phyloP scores from a whole-genome alignment of 2,888 invertebrate genomes.

The Archaeoteleia sp. region DNA sequence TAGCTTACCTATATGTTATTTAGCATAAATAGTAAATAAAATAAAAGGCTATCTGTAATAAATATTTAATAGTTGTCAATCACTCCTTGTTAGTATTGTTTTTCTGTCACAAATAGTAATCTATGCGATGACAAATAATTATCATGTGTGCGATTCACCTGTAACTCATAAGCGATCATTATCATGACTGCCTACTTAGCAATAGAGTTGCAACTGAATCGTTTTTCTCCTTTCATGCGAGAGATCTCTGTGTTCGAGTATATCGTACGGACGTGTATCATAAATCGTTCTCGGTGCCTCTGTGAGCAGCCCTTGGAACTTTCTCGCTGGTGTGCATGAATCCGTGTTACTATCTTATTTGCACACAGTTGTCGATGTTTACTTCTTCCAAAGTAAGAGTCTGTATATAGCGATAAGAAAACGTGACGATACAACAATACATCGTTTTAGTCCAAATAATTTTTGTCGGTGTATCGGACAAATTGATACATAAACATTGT shows the following conservation, averaged over 20 bases:
- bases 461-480: conserved; percentile 9
- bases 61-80: conserved; percentile 22
- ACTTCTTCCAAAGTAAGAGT: conserved; percentile 32
- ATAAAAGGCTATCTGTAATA: no score
- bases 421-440: conserved; percentile 36
- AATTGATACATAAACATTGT: conserved; percentile 4
- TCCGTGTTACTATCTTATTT: conserved; percentile 50
- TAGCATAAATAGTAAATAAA: no score
- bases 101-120: conserved; percentile 14
- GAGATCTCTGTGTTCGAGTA: conserved; percentile 35
- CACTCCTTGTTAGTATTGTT: conserved; percentile 20
- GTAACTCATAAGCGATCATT: conserved; percentile 45
- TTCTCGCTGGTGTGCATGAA: conserved; percentile 44
- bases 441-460: conserved; percentile 33
- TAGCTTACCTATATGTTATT: no score
- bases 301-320: conserved; percentile 51
- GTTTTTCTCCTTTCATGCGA: conserved; percentile 41
- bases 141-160: conserved; percentile 32
- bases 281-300: conserved; percentile 48
- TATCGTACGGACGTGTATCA: conserved; percentile 46
- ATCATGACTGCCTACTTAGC: conserved; percentile 39
- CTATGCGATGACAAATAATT: conserved; percentile 5
- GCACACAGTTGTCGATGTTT: conserved; percentile 49
- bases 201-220: conserved; percentile 26
- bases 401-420: conserved; percentile 35